phyloP scores from a whole-genome alignment of 2,888 invertebrate species.

The Axea sp. region DNA sequence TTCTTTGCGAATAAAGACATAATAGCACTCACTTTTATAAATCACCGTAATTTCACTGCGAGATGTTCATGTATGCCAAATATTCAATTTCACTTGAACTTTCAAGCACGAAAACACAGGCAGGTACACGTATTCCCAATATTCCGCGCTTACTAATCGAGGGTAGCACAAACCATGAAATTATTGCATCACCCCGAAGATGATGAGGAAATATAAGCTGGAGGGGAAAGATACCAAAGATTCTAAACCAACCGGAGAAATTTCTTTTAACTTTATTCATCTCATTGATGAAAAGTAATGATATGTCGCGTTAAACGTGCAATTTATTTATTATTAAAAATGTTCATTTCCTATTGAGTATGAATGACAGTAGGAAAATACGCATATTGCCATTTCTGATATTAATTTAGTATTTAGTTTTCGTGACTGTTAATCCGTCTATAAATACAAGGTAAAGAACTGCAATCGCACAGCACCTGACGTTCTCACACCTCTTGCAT shows the following conservation, averaged over 20 bases:
- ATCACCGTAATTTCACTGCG: slow-evolving; percentile 9
- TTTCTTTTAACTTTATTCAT: neutral
- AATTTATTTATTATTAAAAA: too few species aligned
- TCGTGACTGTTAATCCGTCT: neutral
- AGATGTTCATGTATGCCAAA: slow-evolving; percentile 1
- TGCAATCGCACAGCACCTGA: slow-evolving; percentile 57
- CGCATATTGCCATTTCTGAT: too few species aligned
- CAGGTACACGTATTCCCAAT: slow-evolving; percentile 27
- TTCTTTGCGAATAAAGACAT: slow-evolving; percentile 6
- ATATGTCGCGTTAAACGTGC: too few species aligned
- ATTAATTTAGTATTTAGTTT: too few species aligned
- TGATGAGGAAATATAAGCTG: slow-evolving; percentile 34
- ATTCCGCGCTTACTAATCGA: slow-evolving; percentile 44
- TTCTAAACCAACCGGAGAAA: neutral
- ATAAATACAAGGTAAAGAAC: slow-evolving; percentile 42
- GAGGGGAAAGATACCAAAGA: slow-evolving; percentile 36
- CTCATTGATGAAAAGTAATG: too few species aligned
- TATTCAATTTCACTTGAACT: slow-evolving; percentile 9
- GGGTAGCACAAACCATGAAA: slow-evolving; percentile 42
- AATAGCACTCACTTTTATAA: slow-evolving; percentile 10
- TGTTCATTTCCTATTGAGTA: too few species aligned
- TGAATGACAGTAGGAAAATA: too few species aligned
- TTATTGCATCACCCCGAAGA: slow-evolving; percentile 58
- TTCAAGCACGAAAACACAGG: slow-evolving; percentile 1
- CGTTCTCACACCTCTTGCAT: slow-evolving; percentile 51